Evolutionary conservation across 2,797 vertebrate genomes (phyloP).

Genomic region (Cottoperca gobio): DNA sequence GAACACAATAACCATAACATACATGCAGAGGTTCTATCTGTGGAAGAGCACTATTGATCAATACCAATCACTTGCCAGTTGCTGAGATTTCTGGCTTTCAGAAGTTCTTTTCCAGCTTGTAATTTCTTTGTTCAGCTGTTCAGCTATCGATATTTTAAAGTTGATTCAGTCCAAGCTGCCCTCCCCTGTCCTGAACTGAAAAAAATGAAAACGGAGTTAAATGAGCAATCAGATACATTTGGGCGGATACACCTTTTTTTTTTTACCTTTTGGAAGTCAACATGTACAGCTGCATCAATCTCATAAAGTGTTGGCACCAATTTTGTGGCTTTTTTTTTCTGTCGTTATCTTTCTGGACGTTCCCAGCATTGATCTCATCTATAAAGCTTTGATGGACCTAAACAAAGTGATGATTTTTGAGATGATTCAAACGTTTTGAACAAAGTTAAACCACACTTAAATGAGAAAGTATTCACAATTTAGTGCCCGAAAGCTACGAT

Average conservation of each 20-base stretch:
- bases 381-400: neutral
- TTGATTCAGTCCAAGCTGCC: neutral
- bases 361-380: rapidly evolving
- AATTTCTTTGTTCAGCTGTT: neutral
- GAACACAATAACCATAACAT: neutral
- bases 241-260: neutral
- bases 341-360: rapidly evolving
- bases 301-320: neutral
- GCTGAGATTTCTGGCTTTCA: constrained; percentile 6
- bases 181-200: too few species aligned
- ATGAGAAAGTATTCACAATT: too few species aligned
- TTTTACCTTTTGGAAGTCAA: neutral
- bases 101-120: neutral
- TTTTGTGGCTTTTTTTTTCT: rapidly evolving
- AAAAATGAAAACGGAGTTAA: neutral
- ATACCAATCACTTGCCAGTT: constrained; percentile 12
- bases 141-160: neutral
- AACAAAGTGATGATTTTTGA: neutral
- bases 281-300: neutral
- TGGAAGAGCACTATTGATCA: neutral
- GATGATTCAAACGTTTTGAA: neutral
- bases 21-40: neutral
- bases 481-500: too few species aligned
- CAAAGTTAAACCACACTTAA: neutral
- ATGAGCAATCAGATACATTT: neutral